Conservation (phyloP, 1,140 invertebrate species). For the Drosophila punjabiensis region DNA sequence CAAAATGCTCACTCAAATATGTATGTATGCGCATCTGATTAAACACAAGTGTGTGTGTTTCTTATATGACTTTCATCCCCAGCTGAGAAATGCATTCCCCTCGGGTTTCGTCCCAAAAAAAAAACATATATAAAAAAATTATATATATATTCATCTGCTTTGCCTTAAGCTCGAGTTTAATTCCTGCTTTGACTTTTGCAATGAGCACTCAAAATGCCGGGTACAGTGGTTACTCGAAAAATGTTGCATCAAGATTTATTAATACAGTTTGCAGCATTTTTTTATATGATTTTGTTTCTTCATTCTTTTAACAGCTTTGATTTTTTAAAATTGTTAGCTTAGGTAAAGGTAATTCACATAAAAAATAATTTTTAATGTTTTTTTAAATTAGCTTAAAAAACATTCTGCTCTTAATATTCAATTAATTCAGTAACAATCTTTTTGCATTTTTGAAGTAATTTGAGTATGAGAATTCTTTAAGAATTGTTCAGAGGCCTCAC, state of each 20-base stretch:
- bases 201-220: conserved; percentile 18
- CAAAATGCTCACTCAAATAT: conserved; percentile 73
- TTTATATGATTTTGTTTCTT: too few relatives aligned
- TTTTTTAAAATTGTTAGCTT: not conserved
- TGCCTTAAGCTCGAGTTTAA: conserved; percentile 79
- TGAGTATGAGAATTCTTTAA: too few relatives aligned
- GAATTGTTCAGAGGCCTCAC: not conserved
- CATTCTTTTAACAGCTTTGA: too few relatives aligned
- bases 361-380: too few relatives aligned
- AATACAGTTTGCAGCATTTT: too few relatives aligned
- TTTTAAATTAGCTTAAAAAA: too few relatives aligned
- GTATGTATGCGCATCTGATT: conserved; percentile 81
- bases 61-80: conserved; percentile 60
- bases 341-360: not conserved
- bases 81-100: conserved; percentile 37
- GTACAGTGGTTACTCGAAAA: conserved; percentile 8
- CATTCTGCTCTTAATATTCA: too few relatives aligned
- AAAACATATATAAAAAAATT: conserved; percentile 6
- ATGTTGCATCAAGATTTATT: not conserved
- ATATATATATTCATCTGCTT: conserved; percentile 47
- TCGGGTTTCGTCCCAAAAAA: conserved; percentile 9
- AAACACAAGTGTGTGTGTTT: conserved; percentile 63
- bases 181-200: conserved; percentile 75
- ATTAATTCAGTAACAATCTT: too few relatives aligned
- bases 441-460: too few relatives aligned